A percentile compares a stretch with the other conserved stretches of the same genome.
phyloP scores from a whole-genome alignment of 2,113 vertebrate species.

The Dicrurus megarhynchus region DNA sequence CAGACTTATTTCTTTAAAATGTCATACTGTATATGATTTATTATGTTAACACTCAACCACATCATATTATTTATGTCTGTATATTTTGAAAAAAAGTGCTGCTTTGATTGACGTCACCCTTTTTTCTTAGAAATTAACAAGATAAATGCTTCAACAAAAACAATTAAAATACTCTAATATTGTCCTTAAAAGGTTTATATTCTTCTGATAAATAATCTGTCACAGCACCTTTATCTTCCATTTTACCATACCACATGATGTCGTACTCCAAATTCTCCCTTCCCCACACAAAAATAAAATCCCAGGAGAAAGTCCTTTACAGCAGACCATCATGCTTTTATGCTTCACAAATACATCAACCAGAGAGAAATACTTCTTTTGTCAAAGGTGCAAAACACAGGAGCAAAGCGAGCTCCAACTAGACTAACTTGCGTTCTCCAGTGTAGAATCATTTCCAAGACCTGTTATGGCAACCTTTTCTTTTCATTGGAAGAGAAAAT shows the following conservation, averaged over 20 bases:
- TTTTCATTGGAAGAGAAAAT: conserved; percentile 72
- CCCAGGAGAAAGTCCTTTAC: conserved; percentile 72
- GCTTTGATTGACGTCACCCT: conserved; percentile 78
- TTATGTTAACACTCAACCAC: conserved; percentile 87
- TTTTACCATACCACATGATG: conserved; percentile 71
- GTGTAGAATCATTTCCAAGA: conserved; percentile 66
- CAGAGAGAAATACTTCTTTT: conserved; percentile 63
- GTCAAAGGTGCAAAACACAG: conserved; percentile 72
- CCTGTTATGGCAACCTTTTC: conserved; percentile 64
- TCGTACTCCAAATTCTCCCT: conserved; percentile 69
- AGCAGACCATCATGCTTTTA: conserved; percentile 73
- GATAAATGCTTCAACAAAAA: conserved; percentile 76
- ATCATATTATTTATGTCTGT: conserved; percentile 84
- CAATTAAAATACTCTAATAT: conserved; percentile 74
- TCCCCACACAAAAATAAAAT: conserved; percentile 72
- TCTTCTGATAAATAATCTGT: conserved; percentile 80
- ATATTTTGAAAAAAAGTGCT: conserved; percentile 83
- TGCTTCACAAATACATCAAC: conserved; percentile 67
- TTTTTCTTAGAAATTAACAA: conserved; percentile 78
- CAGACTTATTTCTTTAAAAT: conserved; percentile 86
- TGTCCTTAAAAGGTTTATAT: conserved; percentile 75
- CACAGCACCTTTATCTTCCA: conserved; percentile 76
- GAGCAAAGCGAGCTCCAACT: conserved; percentile 58
- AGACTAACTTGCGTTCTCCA: conserved; percentile 62
- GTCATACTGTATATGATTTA: conserved; percentile 87